Percentiles rank a stretch among this genome's conserved stretches.
Conservation (phyloP, 2,113 vertebrate genomes). For the Indicator maculatus region DNA sequence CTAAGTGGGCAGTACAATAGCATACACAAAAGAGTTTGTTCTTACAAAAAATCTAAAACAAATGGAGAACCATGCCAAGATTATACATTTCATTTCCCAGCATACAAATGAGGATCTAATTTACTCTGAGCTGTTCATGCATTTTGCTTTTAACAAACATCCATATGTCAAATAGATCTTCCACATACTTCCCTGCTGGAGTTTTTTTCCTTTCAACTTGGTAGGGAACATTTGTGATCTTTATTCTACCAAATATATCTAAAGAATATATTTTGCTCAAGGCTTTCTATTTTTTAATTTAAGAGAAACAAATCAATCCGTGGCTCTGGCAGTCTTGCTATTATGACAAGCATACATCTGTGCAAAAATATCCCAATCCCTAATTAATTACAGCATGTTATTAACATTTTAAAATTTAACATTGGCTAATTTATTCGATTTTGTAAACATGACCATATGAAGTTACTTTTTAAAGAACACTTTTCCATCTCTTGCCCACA, state of each 20-base stretch:
- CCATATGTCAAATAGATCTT: conserved; percentile 71
- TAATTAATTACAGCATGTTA: conserved; percentile 39
- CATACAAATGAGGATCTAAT: conserved; percentile 63
- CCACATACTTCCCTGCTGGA: conserved; percentile 62
- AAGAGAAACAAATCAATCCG: conserved; percentile 69
- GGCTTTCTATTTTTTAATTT: conserved; percentile 69
- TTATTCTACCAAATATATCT: conserved; percentile 70
- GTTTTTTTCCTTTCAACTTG: conserved; percentile 70
- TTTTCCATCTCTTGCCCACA: neutral
- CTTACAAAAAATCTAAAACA: conserved; percentile 50
- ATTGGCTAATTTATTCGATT: conserved; percentile 46
- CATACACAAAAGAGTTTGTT: conserved; percentile 32
- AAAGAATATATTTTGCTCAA: conserved; percentile 68
- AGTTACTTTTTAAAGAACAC: conserved; percentile 1
- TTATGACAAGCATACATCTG: conserved; percentile 64
- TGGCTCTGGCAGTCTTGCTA: conserved; percentile 2
- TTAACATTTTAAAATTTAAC: conserved; percentile 49
- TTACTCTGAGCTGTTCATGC: conserved; percentile 65
- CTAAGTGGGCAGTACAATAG: neutral
- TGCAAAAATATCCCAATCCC: conserved; percentile 48
- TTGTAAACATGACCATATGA: neutral
- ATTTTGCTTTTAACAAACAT: conserved; percentile 67
- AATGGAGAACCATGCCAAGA: conserved; percentile 27
- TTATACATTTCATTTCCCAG: conserved; percentile 62
- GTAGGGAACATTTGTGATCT: conserved; percentile 71